Evolutionary conservation across 1,140 invertebrate species (phyloP).

Genomic region (Adoxophyes honmai): DNA sequence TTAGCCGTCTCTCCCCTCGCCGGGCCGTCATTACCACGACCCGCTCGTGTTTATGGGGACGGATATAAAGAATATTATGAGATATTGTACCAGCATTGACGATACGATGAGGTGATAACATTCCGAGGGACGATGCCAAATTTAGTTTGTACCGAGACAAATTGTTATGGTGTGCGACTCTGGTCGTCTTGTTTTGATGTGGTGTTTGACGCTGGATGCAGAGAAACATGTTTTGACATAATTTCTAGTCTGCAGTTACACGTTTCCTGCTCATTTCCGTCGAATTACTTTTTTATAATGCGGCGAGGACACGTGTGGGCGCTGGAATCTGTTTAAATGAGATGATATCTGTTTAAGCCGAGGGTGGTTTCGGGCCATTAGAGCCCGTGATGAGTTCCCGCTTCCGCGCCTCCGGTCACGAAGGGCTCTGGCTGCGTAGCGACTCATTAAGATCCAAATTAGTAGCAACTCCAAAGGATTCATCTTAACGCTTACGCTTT

Average conservation of each 20-base stretch:
- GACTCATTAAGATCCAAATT: constrained; percentile 51
- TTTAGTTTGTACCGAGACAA: constrained; percentile 45
- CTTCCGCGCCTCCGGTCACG: constrained; percentile 50
- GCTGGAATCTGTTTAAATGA: constrained; percentile 33
- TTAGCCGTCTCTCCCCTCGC: constrained; percentile 58
- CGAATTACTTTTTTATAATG: neutral
- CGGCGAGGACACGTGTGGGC: neutral
- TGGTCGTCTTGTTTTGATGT: constrained; percentile 1
- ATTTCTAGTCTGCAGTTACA: too few species aligned
- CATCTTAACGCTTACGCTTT: constrained; percentile 19
- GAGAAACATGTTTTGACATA: too few species aligned
- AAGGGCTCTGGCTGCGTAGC: constrained; percentile 29
- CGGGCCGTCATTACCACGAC: constrained; percentile 62
- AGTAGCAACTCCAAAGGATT: constrained; percentile 38
- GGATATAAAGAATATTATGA: constrained; percentile 75
- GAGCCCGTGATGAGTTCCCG: constrained; percentile 50
- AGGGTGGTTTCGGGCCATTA: constrained; percentile 49
- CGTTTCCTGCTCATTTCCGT: neutral
- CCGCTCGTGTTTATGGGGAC: constrained; percentile 70
- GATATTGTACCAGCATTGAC: constrained; percentile 66
- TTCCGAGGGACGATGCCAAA: constrained; percentile 44
- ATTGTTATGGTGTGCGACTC: constrained; percentile 36
- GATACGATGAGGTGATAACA: constrained; percentile 67
- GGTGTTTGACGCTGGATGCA: neutral
- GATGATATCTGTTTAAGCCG: constrained; percentile 43